These are phyloP conservation scores for Drosophila pruinosa DNA, from an alignment of 1,140 invertebrate genomes.

Conservation along the genomic window DNA sequence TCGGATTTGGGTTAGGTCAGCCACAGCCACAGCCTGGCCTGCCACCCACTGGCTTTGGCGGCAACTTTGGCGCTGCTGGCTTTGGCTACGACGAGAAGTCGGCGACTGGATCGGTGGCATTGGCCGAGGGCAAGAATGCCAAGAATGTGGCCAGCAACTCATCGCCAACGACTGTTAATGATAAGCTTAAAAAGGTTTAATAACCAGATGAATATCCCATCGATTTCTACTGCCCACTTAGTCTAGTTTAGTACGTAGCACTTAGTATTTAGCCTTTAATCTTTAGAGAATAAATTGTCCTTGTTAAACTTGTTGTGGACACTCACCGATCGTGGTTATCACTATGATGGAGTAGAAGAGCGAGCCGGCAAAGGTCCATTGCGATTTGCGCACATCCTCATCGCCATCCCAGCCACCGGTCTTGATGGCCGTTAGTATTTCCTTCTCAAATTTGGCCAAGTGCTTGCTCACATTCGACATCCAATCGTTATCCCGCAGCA, in stretches of 20 bases:
- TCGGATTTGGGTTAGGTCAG: slow-evolving; percentile 44
- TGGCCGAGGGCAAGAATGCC: slow-evolving; percentile 67
- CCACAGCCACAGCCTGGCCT: too few species aligned
- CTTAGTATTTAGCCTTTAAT: slow-evolving; percentile 46
- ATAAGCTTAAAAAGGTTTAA: slow-evolving; percentile 71
- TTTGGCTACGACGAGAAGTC: slow-evolving; percentile 63
- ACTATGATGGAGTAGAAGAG: slow-evolving; percentile 99
- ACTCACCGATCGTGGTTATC: slow-evolving; percentile 97
- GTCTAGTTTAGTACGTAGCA: slow-evolving; percentile 42
- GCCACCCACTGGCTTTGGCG: slow-evolving; percentile 26
- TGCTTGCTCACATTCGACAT: slow-evolving; percentile 73
- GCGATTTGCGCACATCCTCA: slow-evolving; percentile 89
- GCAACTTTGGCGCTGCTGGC: slow-evolving; percentile 33
- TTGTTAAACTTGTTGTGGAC: background rate
- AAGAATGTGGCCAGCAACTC: slow-evolving; percentile 34
- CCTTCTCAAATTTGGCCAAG: slow-evolving; percentile 89
- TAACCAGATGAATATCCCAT: background rate
- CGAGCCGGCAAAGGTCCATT: slow-evolving; percentile 95
- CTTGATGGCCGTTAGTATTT: slow-evolving; percentile 92
- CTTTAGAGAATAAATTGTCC: slow-evolving; percentile 39
- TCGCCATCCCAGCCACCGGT: slow-evolving; percentile 96
- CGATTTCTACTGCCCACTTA: background rate
- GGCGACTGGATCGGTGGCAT: slow-evolving; percentile 6
- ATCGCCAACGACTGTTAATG: slow-evolving; percentile 48
- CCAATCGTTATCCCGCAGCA: slow-evolving; percentile 69